Conservation (phyloP, 2,797 vertebrate genomes). For the Ambastaia sidthimunki region DNA sequence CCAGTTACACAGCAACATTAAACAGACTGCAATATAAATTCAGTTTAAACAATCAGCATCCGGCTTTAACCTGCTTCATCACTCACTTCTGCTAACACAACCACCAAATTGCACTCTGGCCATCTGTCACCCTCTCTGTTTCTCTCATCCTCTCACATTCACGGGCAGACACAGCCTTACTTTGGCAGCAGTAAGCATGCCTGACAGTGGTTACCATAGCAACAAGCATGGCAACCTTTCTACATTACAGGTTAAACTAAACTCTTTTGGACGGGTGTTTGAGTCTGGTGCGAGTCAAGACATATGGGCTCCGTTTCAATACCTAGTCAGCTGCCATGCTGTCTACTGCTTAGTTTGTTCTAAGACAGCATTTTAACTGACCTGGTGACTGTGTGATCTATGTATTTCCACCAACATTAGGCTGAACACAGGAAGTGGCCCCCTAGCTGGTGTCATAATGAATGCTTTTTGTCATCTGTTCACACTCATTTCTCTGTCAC, state of each 20-base stretch:
- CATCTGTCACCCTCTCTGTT: conserved; percentile 36
- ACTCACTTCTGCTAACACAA: not conserved
- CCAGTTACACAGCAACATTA: not conserved
- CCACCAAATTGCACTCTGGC: conserved; percentile 27
- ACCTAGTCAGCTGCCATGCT: not conserved
- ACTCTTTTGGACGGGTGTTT: not conserved
- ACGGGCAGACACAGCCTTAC: not conserved
- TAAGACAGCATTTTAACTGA: not conserved
- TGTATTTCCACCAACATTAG: not conserved
- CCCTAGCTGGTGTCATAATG: conserved; percentile 6
- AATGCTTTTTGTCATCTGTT: not conserved
- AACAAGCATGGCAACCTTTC: conserved; percentile 25
- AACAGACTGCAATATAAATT: not conserved
- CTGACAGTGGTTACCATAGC: conserved; percentile 26
- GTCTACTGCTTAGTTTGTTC: not conserved
- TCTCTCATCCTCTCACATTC: conserved; percentile 21
- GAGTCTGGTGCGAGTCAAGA: not conserved
- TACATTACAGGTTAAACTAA: not conserved
- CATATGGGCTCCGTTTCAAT: not conserved
- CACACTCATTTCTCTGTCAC: not conserved
- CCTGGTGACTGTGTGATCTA: not conserved
- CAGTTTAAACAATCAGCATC: not conserved
- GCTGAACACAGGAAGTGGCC: conserved; percentile 15
- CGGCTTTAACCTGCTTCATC: not conserved
- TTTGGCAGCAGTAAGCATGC: conserved; percentile 13